Conservation (phyloP, 2,888 invertebrate species). For the Neoitamus cyanurus region DNA sequence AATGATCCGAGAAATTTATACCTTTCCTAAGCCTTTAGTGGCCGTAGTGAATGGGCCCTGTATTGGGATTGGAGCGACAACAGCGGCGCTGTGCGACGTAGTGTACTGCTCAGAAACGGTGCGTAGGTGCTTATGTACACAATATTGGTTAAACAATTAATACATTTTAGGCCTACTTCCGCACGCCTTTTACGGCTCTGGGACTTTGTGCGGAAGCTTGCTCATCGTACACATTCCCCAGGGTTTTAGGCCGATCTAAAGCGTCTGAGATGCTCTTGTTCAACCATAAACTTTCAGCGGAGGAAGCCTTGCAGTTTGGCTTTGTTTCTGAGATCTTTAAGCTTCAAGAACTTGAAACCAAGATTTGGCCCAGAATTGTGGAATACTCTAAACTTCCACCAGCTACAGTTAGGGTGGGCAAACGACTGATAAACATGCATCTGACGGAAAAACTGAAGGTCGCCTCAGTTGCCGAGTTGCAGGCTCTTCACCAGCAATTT, state of each 20-base stretch:
- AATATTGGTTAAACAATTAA: conserved; percentile 30
- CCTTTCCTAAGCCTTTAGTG: conserved; percentile 88
- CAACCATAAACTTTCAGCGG: conserved; percentile 80
- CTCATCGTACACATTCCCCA: conserved; percentile 86
- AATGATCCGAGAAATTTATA: conserved; percentile 81
- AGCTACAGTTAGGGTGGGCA: conserved; percentile 62
- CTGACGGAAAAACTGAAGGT: conserved; percentile 73
- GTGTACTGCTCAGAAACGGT: conserved; percentile 89
- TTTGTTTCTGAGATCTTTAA: conserved; percentile 85
- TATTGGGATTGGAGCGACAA: conserved; percentile 89
- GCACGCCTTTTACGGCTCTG: conserved; percentile 86
- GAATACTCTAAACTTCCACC: conserved; percentile 70
- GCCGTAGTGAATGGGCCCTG: conserved; percentile 94
- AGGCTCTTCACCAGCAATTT: conserved; percentile 73
- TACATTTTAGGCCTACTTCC: conserved; percentile 80
- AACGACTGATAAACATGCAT: conserved; percentile 74
- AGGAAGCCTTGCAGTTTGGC: conserved; percentile 81
- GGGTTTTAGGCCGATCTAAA: conserved; percentile 84
- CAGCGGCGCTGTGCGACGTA: conserved; percentile 86
- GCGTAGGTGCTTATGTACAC: conserved; percentile 51
- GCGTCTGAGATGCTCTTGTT: conserved; percentile 74
- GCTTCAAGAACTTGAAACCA: conserved; percentile 70
- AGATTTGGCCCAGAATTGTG: conserved; percentile 71
- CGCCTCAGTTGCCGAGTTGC: conserved; percentile 77
- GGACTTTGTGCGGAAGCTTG: conserved; percentile 92